Evolutionary conservation across 2,797 vertebrate genomes (phyloP), one percentile per base, ranked within the genome.

Genomic region (Eurystomus glaucurus): DNA sequence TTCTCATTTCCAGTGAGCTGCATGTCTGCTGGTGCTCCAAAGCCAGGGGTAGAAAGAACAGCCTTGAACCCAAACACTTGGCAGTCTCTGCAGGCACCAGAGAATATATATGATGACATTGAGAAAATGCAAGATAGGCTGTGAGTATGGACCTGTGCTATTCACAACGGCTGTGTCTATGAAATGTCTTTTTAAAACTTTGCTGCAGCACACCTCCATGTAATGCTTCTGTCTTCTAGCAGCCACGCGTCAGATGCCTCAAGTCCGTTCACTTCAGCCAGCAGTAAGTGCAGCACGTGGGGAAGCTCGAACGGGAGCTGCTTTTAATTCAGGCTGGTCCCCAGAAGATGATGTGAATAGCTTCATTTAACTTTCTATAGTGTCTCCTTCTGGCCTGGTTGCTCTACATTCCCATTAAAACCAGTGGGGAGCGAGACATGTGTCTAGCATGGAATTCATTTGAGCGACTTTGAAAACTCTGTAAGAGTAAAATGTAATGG

Each of bases 41-140:
- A 98, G 50, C 75, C 98, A 88, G 97, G 97, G 43, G 97, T 97
- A 95, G 98, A 98, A 93, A 98, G 98, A 97, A 3, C 98, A 95
- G 88, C 96, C 81, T 72, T 98, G 68, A 98, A 96, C 11, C 86
- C 41, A 51, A 79, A 6, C 13, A 28, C 33, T 5, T 35, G 43
- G 31, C 66, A 29, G n/a, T 2, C 29, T 28, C 45, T 11, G 70
- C 68, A 85, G 48, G 28, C 21, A 48, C 39, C 80, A 13, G 97
- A 97, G 16, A 95, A 98, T 25, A 62, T 95, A 2, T 98, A 98
- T 2, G 97, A 98, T 1, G 97, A 98, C 0, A 35, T 98, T 4
- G 98, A 82, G 19, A 93, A 43, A 57, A 3, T 96, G 7, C 66
- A 80, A 39, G 89, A 81, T 50, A 85, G 88, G 3, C 35, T 58